Percentiles rank a stretch among this genome's conserved stretches.
Evolutionary conservation across 2,888 invertebrate genomes (phyloP).

Genomic region (Melieria picta): DNA sequence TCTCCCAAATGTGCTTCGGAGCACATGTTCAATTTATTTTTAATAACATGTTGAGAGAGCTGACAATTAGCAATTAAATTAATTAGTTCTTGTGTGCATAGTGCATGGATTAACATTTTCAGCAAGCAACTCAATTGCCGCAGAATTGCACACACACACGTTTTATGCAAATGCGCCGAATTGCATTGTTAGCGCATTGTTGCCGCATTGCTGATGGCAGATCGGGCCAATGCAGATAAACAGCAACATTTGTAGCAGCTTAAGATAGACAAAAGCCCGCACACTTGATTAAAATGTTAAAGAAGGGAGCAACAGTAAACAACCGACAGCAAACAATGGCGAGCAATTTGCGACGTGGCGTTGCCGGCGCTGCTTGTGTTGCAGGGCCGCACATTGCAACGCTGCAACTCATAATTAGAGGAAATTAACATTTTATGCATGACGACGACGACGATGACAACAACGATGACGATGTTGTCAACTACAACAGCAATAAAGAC

Average conservation of each 20-base stretch:
- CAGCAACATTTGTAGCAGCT: constrained; percentile 4
- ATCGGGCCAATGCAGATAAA: not conserved
- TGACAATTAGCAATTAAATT: too few relatives aligned
- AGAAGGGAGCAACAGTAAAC: not conserved
- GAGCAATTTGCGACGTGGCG: not conserved
- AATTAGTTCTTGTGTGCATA: too few relatives aligned
- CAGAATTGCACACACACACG: too few relatives aligned
- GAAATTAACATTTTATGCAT: constrained; percentile 44
- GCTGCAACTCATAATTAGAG: constrained; percentile 66
- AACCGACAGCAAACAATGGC: not conserved
- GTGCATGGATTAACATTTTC: too few relatives aligned
- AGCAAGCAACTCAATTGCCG: too few relatives aligned
- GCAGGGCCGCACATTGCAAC: constrained; percentile 5
- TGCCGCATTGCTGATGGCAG: too few relatives aligned
- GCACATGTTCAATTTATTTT: too few relatives aligned
- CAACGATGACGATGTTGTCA: too few relatives aligned
- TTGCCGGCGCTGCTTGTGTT: not conserved
- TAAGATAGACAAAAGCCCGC: not conserved
- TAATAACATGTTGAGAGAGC: too few relatives aligned
- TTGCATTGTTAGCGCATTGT: too few relatives aligned
- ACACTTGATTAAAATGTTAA: constrained; percentile 24
- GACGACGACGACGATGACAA: constrained; percentile 22
- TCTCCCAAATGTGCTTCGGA: too few relatives aligned
- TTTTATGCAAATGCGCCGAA: too few relatives aligned
- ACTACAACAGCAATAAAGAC: not conserved